phyloP scores from a whole-genome alignment of 2,888 invertebrate species.

The Ligdia adustata region DNA sequence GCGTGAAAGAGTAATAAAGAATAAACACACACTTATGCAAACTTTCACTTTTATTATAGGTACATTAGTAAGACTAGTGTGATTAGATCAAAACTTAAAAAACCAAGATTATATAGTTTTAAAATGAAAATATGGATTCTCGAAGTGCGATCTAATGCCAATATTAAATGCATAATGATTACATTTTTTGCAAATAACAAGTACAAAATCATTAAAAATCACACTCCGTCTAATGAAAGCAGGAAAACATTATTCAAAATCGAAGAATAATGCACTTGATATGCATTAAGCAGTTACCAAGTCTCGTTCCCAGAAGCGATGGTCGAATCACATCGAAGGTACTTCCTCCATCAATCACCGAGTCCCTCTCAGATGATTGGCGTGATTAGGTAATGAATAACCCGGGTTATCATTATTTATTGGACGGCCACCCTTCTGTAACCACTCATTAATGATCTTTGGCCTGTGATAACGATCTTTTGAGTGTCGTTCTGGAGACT shows the following conservation, averaged over 20 bases:
- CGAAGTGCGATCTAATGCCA: too few species aligned
- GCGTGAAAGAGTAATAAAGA: too few species aligned
- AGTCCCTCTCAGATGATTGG: constrained; percentile 38
- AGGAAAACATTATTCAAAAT: neutral
- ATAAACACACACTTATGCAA: too few species aligned
- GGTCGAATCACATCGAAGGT: constrained; percentile 17
- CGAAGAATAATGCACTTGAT: neutral
- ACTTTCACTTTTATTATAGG: too few species aligned
- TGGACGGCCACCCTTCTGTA: constrained; percentile 27
- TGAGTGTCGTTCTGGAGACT: neutral
- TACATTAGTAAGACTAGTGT: too few species aligned
- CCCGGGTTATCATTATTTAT: constrained; percentile 48
- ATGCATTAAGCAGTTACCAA: constrained; percentile 6
- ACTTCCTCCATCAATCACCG: constrained; percentile 49
- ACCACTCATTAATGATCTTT: constrained; percentile 27
- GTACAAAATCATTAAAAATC: too few species aligned
- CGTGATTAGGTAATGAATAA: constrained; percentile 53
- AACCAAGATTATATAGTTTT: too few species aligned
- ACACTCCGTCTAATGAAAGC: too few species aligned
- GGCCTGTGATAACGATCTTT: constrained; percentile 7
- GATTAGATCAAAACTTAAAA: too few species aligned
- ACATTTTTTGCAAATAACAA: too few species aligned
- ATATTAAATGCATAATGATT: too few species aligned
- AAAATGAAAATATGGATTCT: too few species aligned
- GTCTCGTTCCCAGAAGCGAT: constrained; percentile 19